A percentile compares a stretch with the other conserved stretches of the same genome.
These are phyloP conservation scores for Malurus melanocephalus DNA, from an alignment of 2,113 vertebrate genomes.

Conservation along the genomic window DNA sequence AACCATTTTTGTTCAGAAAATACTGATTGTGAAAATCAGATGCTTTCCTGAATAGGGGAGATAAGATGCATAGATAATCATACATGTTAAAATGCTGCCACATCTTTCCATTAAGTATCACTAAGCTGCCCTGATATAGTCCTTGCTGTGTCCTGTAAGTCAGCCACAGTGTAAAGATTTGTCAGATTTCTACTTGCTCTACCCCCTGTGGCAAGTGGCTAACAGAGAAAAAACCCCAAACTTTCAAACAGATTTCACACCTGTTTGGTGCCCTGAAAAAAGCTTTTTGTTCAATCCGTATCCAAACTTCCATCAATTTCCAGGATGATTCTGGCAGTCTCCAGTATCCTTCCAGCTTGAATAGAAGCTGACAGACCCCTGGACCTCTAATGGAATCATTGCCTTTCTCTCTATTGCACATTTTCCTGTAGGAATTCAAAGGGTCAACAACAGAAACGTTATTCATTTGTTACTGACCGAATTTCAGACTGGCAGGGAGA, in stretches of 20 bases:
- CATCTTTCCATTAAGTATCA: slow-evolving; percentile 21
- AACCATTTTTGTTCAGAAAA: not conserved
- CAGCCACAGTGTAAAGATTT: not conserved
- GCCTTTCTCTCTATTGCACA: not conserved
- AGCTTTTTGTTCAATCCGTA: not conserved
- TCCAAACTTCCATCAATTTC: not conserved
- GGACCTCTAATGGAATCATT: not conserved
- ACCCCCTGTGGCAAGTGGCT: not conserved
- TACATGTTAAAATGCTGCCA: not conserved
- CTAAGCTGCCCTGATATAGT: not conserved
- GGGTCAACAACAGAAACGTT: not conserved
- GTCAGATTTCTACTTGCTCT: not conserved
- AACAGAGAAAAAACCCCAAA: not conserved
- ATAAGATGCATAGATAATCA: not conserved
- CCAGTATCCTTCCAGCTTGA: not conserved
- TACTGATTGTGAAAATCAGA: not conserved
- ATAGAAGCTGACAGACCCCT: not conserved
- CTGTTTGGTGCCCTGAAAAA: not conserved
- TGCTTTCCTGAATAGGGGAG: not conserved
- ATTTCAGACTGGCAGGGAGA: not conserved
- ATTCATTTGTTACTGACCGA: not conserved
- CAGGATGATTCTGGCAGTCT: not conserved
- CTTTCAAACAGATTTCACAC: not conserved
- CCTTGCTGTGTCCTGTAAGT: not conserved
- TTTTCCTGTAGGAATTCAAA: not conserved